phyloP scores from a whole-genome alignment of 2,113 vertebrate genomes.

The Nanorana parkeri region DNA sequence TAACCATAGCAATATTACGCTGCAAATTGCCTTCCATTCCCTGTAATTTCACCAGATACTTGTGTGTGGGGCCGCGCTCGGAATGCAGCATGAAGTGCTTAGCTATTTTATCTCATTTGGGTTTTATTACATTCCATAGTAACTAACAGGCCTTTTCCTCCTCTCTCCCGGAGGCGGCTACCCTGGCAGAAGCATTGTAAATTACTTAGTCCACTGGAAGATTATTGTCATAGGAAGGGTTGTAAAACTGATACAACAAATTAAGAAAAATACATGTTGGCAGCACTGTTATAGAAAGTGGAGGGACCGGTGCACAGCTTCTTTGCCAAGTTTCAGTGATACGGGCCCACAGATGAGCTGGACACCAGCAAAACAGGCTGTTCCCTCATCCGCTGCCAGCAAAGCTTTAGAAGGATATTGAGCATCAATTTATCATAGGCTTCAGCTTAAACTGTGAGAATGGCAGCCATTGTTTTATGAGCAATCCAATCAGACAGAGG shows the following conservation, averaged over 20 bases:
- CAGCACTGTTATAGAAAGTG: conserved; percentile 45
- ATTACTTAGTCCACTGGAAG: conserved; percentile 38
- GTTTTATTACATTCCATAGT: conserved; percentile 43
- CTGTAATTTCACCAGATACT: conserved; percentile 12
- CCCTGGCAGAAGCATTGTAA: conserved; percentile 44
- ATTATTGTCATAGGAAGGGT: conserved; percentile 52
- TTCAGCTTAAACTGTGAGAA: not conserved
- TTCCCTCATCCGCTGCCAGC: conserved; percentile 28
- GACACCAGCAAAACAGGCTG: conserved; percentile 33
- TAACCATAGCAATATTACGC: conserved; percentile 34
- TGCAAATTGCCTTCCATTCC: conserved; percentile 27
- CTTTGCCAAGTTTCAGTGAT: conserved; percentile 37
- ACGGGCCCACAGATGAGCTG: conserved; percentile 31
- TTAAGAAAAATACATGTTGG: conserved; percentile 51
- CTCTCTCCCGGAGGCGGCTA: conserved; percentile 28
- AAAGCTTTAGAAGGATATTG: conserved; percentile 13
- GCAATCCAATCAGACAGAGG: too few species aligned
- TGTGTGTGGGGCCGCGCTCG: conserved; percentile 8
- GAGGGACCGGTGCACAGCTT: conserved; percentile 7
- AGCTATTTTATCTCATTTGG: conserved; percentile 45
- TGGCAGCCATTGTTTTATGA: too few species aligned
- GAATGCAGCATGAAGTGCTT: conserved; percentile 26
- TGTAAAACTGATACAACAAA: conserved; percentile 57
- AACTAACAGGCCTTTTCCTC: conserved; percentile 38
- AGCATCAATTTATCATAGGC: conserved; percentile 7